Percentiles rank a stretch among this genome's conserved stretches.
phyloP scores from a whole-genome alignment of 2,113 vertebrate species.

The Excalfactoria chinensis region DNA sequence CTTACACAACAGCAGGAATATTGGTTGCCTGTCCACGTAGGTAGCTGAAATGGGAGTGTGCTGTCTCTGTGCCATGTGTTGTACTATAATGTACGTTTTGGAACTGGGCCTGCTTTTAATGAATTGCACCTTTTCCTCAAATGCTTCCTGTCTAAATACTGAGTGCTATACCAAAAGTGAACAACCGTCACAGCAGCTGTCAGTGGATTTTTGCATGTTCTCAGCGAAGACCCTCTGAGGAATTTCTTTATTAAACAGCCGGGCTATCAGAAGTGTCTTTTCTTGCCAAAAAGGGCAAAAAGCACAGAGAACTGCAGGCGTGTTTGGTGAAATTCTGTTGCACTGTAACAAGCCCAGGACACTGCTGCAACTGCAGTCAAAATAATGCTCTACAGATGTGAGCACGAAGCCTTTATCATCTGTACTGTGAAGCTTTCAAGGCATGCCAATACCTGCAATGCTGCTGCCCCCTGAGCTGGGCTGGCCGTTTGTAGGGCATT shows the following conservation, averaged over 20 bases:
- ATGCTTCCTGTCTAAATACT: constrained; percentile 20
- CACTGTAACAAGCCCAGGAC: constrained; percentile 16
- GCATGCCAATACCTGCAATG: not conserved
- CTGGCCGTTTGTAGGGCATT: not conserved
- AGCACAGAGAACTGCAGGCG: constrained; percentile 13
- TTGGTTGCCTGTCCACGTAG: not conserved
- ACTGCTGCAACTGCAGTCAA: not conserved
- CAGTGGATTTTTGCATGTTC: constrained; percentile 33
- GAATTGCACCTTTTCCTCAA: constrained; percentile 44
- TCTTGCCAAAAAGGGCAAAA: constrained; percentile 60
- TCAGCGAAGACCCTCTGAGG: constrained; percentile 51
- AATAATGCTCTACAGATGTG: too few relatives aligned
- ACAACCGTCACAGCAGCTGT: constrained; percentile 33
- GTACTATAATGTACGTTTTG: not conserved
- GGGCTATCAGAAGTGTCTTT: constrained; percentile 37
- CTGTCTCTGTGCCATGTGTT: not conserved
- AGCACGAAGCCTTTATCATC: not conserved
- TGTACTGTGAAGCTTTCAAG: not conserved
- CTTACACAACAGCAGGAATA: not conserved
- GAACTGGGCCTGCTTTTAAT: constrained; percentile 8
- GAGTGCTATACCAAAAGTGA: not conserved
- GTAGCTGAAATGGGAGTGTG: not conserved
- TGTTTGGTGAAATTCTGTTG: constrained; percentile 48
- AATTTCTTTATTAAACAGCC: constrained; percentile 51
- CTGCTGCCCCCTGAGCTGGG: not conserved